These are phyloP conservation scores for Dione vanillae DNA, from an alignment of 2,888 invertebrate species.

Conservation along the genomic window DNA sequence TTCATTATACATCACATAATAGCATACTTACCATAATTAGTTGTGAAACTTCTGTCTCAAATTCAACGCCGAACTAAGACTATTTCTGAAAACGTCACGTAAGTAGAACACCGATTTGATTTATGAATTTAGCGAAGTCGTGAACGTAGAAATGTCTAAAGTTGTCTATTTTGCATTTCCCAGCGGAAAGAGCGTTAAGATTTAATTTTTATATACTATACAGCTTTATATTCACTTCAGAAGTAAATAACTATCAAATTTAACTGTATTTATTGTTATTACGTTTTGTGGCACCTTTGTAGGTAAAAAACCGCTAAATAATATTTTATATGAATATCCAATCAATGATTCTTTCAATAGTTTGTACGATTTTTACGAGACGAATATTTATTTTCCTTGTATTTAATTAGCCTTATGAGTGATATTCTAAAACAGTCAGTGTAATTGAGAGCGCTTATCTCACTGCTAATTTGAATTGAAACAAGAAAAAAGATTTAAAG, in stretches of 20 bases:
- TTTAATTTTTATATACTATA: constrained; percentile 29
- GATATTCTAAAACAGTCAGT: no score
- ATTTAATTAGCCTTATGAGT: no score
- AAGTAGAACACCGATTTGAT: constrained; percentile 39
- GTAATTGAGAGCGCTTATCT: no score
- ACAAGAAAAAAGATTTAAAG: no score
- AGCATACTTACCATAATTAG: constrained; percentile 37
- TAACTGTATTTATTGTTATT: not conserved
- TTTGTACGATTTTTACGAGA: no score
- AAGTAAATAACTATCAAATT: constrained; percentile 27
- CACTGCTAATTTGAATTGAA: no score
- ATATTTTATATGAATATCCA: no score
- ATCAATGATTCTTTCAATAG: no score
- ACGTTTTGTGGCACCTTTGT: not conserved
- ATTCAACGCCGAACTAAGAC: constrained; percentile 36
- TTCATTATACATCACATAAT: constrained; percentile 5
- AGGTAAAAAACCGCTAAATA: no score
- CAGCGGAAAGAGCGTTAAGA: constrained; percentile 18
- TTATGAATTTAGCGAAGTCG: constrained; percentile 37
- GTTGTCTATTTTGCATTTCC: constrained; percentile 33
- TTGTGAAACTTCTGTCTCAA: constrained; percentile 31
- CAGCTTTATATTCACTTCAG: not conserved
- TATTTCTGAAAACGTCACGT: constrained; percentile 39
- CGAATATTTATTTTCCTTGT: no score
- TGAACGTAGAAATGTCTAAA: constrained; percentile 29